phyloP scores from a whole-genome alignment of 2,797 vertebrate species.

The Coluber constrictor region DNA sequence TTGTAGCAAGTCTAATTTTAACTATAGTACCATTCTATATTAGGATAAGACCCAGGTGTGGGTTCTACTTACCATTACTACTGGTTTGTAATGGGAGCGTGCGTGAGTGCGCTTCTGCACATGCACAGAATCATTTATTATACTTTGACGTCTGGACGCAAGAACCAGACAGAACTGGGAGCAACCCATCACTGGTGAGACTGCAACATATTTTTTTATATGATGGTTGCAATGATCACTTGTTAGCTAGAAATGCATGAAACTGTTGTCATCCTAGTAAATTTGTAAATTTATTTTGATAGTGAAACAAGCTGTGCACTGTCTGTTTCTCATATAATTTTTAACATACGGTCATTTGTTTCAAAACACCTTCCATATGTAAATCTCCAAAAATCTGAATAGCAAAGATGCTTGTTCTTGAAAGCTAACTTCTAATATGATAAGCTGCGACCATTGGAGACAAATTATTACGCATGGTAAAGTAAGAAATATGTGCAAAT shows the following conservation, averaged over 20 bases:
- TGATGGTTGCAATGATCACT: background rate
- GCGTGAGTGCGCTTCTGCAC: too few relatives aligned
- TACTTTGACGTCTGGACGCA: too few relatives aligned
- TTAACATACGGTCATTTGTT: background rate
- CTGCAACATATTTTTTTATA: background rate
- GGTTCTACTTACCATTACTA: too few relatives aligned
- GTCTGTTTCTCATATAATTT: background rate
- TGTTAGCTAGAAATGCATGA: slow-evolving; percentile 6
- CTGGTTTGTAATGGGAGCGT: too few relatives aligned
- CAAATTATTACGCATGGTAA: background rate
- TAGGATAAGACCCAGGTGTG: background rate
- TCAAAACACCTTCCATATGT: background rate
- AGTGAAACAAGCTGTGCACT: background rate
- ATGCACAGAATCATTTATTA: too few relatives aligned
- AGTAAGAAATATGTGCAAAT: background rate
- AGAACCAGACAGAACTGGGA: too few relatives aligned
- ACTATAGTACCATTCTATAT: background rate
- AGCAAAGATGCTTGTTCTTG: background rate
- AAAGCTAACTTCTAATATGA: background rate
- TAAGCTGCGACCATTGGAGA: background rate
- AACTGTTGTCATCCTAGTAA: background rate
- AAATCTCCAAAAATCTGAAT: background rate
- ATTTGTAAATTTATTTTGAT: slow-evolving; percentile 12
- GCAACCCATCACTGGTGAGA: background rate
- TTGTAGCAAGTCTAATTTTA: background rate